phyloP scores from a whole-genome alignment of 1,140 invertebrate species.

The Coelopa frigida region DNA sequence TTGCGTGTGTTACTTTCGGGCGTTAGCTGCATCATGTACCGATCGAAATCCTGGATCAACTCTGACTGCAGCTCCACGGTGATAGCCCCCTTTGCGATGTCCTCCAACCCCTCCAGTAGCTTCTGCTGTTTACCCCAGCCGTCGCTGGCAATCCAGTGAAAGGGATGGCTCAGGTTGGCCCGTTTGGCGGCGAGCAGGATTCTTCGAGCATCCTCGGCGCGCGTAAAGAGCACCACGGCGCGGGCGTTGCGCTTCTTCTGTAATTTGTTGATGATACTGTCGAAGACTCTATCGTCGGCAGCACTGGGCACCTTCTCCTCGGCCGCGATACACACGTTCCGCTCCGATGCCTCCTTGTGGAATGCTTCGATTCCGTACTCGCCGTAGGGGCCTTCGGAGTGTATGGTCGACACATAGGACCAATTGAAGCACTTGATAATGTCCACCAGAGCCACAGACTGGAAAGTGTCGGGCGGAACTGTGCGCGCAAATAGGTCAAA shows the following conservation, averaged over 20 bases:
- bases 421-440: slow-evolving; percentile 69
- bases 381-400: slow-evolving; percentile 65
- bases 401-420: slow-evolving; percentile 75
- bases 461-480: slow-evolving; percentile 72
- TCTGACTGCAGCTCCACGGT: slow-evolving; percentile 61
- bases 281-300: slow-evolving; percentile 53
- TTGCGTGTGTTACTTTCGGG: slow-evolving; percentile 55
- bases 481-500: slow-evolving; percentile 74
- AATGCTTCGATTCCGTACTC: slow-evolving; percentile 59
- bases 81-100: slow-evolving; percentile 67
- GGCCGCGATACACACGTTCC: slow-evolving; percentile 68
- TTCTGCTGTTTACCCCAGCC: slow-evolving; percentile 71
- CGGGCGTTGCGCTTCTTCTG: slow-evolving; percentile 52
- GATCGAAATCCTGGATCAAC: slow-evolving; percentile 55
- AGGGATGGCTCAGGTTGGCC: slow-evolving; percentile 50
- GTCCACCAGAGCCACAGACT: slow-evolving; percentile 68
- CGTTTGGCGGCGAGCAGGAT: slow-evolving; percentile 51
- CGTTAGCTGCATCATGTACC: slow-evolving; percentile 60
- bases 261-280: slow-evolving; percentile 55
- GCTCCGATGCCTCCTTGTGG: slow-evolving; percentile 55
- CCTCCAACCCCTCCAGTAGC: slow-evolving; percentile 61
- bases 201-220: slow-evolving; percentile 58
- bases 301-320: slow-evolving; percentile 61
- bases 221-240: slow-evolving; percentile 63
- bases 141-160: slow-evolving; percentile 68